These are phyloP conservation scores for Thera obeliscata DNA, from an alignment of 2,888 invertebrate species.

Conservation along the genomic window DNA sequence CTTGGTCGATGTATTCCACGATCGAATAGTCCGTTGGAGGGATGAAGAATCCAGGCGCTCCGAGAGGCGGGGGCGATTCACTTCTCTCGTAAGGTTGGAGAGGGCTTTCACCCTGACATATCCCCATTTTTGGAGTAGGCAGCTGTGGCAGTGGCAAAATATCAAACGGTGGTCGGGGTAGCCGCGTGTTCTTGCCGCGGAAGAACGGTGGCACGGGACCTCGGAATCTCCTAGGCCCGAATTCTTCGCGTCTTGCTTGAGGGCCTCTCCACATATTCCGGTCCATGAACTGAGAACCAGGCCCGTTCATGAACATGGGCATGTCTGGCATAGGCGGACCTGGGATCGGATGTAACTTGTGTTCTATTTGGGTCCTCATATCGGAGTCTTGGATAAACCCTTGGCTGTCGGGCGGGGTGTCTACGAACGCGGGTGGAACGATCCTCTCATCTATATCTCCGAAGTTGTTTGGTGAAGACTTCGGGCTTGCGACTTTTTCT, in stretches of 20 bases:
- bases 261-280: slow-evolving; percentile 66
- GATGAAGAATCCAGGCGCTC: slow-evolving; percentile 65
- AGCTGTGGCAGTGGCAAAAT: slow-evolving; percentile 58
- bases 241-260: slow-evolving; percentile 67
- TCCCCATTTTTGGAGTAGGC: slow-evolving; percentile 70
- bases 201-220: slow-evolving; percentile 64
- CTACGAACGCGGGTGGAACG: slow-evolving; percentile 63
- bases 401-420: slow-evolving; percentile 64
- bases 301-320: slow-evolving; percentile 28
- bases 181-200: slow-evolving; percentile 61
- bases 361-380: slow-evolving; percentile 57
- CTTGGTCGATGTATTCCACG: slow-evolving; percentile 79
- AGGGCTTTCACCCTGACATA: slow-evolving; percentile 69
- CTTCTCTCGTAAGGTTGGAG: slow-evolving; percentile 65
- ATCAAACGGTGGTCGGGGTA: slow-evolving; percentile 58
- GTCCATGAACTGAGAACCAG: slow-evolving; percentile 13
- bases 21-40: slow-evolving; percentile 71
- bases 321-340: slow-evolving; percentile 62
- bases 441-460: slow-evolving; percentile 83
- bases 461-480: slow-evolving; percentile 72
- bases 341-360: slow-evolving; percentile 57
- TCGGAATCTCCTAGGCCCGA: slow-evolving; percentile 65
- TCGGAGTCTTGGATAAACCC: slow-evolving; percentile 67
- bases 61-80: slow-evolving; percentile 69
- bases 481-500: slow-evolving; percentile 77